A percentile compares a stretch with the other conserved stretches of the same genome.
Evolutionary conservation across 2,888 invertebrate species (phyloP).

Genomic region (Meliscaeva auricollis): DNA sequence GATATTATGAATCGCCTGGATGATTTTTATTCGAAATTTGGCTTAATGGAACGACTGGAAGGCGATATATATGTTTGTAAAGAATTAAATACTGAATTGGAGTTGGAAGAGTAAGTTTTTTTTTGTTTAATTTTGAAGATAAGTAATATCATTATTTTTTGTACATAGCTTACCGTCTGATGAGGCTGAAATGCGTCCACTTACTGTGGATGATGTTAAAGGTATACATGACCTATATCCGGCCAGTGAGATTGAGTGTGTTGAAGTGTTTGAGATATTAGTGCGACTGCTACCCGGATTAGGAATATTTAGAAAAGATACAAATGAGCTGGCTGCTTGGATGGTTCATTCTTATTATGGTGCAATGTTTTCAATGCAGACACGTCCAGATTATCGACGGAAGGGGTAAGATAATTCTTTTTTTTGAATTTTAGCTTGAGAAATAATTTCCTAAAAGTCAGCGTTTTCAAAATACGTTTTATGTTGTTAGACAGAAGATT

Average conservation of each 20-base stretch:
- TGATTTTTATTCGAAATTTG: constrained; percentile 87
- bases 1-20: constrained; percentile 91
- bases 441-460: too few species aligned
- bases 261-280: constrained; percentile 92
- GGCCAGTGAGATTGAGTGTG: constrained; percentile 94
- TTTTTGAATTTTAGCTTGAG: constrained; percentile 78
- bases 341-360: constrained; percentile 96
- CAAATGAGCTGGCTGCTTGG: constrained; percentile 92
- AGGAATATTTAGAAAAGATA: constrained; percentile 89
- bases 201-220: constrained; percentile 91
- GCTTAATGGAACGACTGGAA: constrained; percentile 89
- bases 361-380: constrained; percentile 97
- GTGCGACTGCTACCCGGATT: constrained; percentile 91
- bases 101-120: constrained; percentile 86
- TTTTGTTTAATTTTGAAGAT: not conserved
- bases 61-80: constrained; percentile 92
- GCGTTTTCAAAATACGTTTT: too few species aligned
- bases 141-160: not conserved
- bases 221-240: constrained; percentile 94
- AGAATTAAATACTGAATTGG: constrained; percentile 86
- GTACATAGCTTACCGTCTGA: constrained; percentile 85
- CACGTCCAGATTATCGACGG: constrained; percentile 90
- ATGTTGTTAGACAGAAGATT: too few species aligned
- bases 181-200: constrained; percentile 91
- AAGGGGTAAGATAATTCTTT: constrained; percentile 85